Evolutionary conservation across 2,888 invertebrate species (phyloP), one percentile per base, ranked within the genome.

Genomic region (Drosophila monieri): DNA sequence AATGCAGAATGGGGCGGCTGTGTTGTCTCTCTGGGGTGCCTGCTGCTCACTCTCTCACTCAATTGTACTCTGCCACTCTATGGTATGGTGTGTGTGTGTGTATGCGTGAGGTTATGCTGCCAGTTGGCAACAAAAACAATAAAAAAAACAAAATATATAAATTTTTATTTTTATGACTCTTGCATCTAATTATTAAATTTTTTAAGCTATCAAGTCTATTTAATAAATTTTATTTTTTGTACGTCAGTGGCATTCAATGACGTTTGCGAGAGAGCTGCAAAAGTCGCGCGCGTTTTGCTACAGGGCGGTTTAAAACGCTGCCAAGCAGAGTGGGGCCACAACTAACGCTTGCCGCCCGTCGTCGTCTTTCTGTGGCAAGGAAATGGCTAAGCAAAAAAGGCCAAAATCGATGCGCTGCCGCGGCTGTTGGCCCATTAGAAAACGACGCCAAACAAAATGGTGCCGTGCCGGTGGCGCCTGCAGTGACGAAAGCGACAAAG

Each of bases 391-490:
- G 49, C 47, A 44, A 21, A 41, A 43, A 48, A 9, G 58, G 32
- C 69, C 58, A 35, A 53, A 73, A 73, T 69, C 81, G 65, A 76
- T 85, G 85, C 73, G 85, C 81, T 87, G 85, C 69, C 64, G 59
- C 73, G 88, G 86, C 84, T 84, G 84, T 71, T 79, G 76, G 83
- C 84, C 84, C 84, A 88, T 83, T 85, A 85, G 74, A 88, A 84
- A 85, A 71, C 77, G 86, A 88, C 84, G 88, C 80, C 84, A 84
- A 84, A 84, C 84, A 84, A 84, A 84, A 84, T 84, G 84, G 84
- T 85, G 80, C 80, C 88, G 48, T 14, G 35, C 8, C 37, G 35
- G 55, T n/a, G 32, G 74, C 37, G 60, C 60, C 59, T 60, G 46
- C 30, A 55, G 25, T 66, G 67, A 62, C 72, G 70, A 68, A 61